phyloP scores from a whole-genome alignment of 2,888 invertebrate species.

The Rutpela maculata region DNA sequence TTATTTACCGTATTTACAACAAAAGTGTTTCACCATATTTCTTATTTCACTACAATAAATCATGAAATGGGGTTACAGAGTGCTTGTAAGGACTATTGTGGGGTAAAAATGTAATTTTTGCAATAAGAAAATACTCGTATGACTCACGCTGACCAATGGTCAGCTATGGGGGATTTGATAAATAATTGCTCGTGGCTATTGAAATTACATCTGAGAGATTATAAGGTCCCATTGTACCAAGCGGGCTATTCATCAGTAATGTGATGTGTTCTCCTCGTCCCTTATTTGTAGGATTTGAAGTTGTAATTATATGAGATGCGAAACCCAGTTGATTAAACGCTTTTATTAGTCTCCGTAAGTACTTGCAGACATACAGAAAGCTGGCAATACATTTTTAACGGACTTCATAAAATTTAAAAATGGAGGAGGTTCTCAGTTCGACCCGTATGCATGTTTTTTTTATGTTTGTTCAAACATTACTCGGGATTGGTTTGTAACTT shows the following conservation, averaged over 20 bases:
- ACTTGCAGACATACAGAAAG: too few species aligned
- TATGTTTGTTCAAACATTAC: too few species aligned
- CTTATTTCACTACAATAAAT: slow-evolving; percentile 62
- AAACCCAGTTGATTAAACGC: neutral
- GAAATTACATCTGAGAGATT: slow-evolving; percentile 36
- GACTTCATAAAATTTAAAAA: too few species aligned
- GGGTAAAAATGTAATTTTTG: slow-evolving; percentile 59
- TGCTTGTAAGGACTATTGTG: slow-evolving; percentile 38
- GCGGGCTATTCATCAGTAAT: slow-evolving; percentile 23
- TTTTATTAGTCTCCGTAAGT: neutral
- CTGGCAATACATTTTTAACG: too few species aligned
- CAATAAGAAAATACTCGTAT: slow-evolving; percentile 57
- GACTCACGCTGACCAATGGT: slow-evolving; percentile 62
- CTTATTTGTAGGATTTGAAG: slow-evolving; percentile 1
- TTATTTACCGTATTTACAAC: slow-evolving; percentile 63
- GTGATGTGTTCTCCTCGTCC: neutral
- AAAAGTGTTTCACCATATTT: slow-evolving; percentile 54
- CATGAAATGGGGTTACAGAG: slow-evolving; percentile 57
- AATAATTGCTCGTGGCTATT: slow-evolving; percentile 43
- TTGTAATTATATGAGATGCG: neutral
- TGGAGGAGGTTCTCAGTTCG: too few species aligned
- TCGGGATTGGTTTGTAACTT: too few species aligned
- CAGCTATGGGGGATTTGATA: slow-evolving; percentile 50
- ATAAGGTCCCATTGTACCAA: slow-evolving; percentile 32
- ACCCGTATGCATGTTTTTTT: too few species aligned